Conservation (phyloP, 1,140 invertebrate species). For the Alviniconcha marisindica region DNA sequence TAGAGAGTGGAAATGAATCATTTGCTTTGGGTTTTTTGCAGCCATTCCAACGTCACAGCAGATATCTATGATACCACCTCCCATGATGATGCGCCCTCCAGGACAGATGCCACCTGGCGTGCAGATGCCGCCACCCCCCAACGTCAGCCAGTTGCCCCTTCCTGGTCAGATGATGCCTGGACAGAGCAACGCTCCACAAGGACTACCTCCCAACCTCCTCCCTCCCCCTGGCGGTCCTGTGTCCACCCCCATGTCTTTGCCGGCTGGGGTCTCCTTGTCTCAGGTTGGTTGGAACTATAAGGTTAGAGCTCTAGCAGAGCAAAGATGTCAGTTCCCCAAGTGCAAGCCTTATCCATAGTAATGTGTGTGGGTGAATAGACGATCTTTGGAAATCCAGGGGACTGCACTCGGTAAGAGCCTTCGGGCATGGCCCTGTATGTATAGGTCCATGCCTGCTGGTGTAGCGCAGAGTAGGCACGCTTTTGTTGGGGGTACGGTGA, state of each 20-base stretch:
- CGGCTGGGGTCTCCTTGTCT: neutral
- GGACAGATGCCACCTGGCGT: slow-evolving; percentile 66
- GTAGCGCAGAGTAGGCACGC: no score
- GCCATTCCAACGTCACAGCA: slow-evolving; percentile 59
- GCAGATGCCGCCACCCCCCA: slow-evolving; percentile 37
- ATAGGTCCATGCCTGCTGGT: no score
- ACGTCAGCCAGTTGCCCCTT: slow-evolving; percentile 15
- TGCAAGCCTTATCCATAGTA: no score
- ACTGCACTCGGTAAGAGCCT: no score
- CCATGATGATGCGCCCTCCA: slow-evolving; percentile 71
- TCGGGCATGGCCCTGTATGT: no score
- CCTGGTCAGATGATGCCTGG: slow-evolving; percentile 10
- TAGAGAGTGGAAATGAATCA: no score
- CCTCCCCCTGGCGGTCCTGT: neutral
- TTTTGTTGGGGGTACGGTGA: no score
- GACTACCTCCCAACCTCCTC: neutral
- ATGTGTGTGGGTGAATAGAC: no score
- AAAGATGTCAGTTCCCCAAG: no score
- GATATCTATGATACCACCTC: slow-evolving; percentile 55
- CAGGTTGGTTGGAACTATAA: neutral
- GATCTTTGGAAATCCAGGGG: no score
- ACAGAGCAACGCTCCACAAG: neutral
- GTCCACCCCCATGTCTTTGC: slow-evolving; percentile 14
- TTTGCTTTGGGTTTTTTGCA: slow-evolving; percentile 5
- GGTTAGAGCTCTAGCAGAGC: neutral